Evolutionary conservation across 2,888 invertebrate species (phyloP), one percentile per base, ranked within the genome.

Genomic region (Drepanosiphum platanoidis): DNA sequence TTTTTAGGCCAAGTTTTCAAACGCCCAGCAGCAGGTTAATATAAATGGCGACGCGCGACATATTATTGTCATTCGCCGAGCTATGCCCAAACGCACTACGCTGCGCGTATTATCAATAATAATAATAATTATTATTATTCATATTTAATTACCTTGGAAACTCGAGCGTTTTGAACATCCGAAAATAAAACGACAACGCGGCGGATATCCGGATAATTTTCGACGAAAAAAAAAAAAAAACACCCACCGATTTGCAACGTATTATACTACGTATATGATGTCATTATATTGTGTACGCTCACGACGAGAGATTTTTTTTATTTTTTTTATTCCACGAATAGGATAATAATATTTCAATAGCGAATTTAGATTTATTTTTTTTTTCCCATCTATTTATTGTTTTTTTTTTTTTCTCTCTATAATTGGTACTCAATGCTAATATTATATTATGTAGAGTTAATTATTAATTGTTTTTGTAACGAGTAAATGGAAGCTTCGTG

Each of bases 181-280:
- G 34, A 58, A 74, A 75, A 34, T 34, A 34, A 75, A 52, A 52
- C 52, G 32, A 58, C 32, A 7, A n/a, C 34, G 52, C 74, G 32
- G 52, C 75, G 75, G 75, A 75, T 75, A 75, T 75, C 75, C 75
- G 75, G 75, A 75, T 75, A 34, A 7, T 75, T 58, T 58, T 52
- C 22, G 68, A 1, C 52, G 58, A 34, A 34, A n/a, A 52, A n/a
- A 34, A 75, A 52, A 32, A 39, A 42, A 71, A 52, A 52, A 52
- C 11, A 42, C 42, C 9, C 9, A 42, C 42, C 52, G 22, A 52
- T n/a, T n/a, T n/a, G n/a, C n/a, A n/a, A n/a, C n/a, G n/a, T n/a
- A n/a, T n/a, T n/a, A n/a, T n/a, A n/a, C n/a, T 30, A 32, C 32
- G 32, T 30, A 66, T 8, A 64, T 30, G 30, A 64, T 30, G 30